These are phyloP conservation scores for Sprattus sprattus DNA, from an alignment of 2,113 vertebrate species.

Conservation along the genomic window DNA sequence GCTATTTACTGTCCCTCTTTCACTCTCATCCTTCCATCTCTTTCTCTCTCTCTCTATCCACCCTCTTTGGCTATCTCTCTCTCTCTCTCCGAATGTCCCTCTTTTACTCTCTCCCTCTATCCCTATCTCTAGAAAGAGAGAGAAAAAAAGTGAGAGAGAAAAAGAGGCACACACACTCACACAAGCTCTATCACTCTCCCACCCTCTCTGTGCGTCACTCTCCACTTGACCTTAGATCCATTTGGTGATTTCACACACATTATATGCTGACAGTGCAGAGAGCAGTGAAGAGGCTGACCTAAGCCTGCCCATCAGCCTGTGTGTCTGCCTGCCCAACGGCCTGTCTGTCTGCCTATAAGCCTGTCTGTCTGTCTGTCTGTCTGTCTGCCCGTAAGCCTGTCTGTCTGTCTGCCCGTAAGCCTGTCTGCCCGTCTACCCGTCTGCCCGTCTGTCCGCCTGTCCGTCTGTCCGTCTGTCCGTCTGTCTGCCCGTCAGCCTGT, in stretches of 20 bases:
- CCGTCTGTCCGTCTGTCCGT: too few species aligned
- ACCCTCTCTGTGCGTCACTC: not conserved
- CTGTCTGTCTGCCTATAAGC: not conserved
- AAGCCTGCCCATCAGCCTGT: not conserved
- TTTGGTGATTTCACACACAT: not conserved
- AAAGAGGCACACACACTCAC: not conserved
- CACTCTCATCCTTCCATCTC: too few species aligned
- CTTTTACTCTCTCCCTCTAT: too few species aligned
- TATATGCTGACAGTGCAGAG: not conserved
- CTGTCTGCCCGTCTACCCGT: not conserved
- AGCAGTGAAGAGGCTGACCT: not conserved
- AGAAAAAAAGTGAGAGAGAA: too few species aligned
- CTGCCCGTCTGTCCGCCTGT: not conserved
- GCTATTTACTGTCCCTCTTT: too few species aligned
- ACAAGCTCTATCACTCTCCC: not conserved
- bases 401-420: not conserved
- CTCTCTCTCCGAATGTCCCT: too few species aligned
- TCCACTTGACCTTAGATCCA: not conserved
- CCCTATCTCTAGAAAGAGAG: too few species aligned
- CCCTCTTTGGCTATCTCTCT: too few species aligned
- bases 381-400: not conserved
- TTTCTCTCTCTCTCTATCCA: not conserved
- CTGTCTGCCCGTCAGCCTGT: not conserved
- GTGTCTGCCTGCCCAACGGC: not conserved
- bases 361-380: too few species aligned